Conservation (phyloP, 30 jellyfish, hydroid and myxozoan genomes). For the Turritopsis rubra region DNA sequence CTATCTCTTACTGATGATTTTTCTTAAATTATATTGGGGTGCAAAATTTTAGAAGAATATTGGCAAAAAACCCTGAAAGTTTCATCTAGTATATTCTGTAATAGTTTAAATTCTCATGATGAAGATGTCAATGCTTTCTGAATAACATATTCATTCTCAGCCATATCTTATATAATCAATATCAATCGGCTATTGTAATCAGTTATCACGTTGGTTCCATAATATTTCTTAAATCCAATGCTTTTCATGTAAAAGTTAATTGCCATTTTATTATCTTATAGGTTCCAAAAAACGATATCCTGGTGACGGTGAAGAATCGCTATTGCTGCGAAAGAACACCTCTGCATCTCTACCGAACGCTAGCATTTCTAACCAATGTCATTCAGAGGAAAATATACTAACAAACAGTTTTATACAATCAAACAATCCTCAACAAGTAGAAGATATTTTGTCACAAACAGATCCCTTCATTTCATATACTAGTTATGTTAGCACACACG, state of each 20-base stretch:
- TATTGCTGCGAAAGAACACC: not conserved
- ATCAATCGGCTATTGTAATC: not conserved
- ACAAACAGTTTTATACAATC: not conserved
- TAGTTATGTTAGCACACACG: not conserved
- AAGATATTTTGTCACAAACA: not conserved
- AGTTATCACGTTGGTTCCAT: not conserved
- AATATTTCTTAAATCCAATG: no score
- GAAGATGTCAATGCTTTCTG: no score
- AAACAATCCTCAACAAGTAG: not conserved
- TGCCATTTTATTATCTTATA: not conserved
- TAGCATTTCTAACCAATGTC: not conserved
- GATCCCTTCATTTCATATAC: not conserved
- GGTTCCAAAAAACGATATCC: slow-evolving; percentile 25
- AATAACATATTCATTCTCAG: no score
- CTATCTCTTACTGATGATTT: no score
- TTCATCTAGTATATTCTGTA: no score
- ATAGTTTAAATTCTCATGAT: no score
- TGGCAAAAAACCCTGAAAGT: no score
- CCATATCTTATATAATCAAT: no score
- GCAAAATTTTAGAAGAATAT: no score
- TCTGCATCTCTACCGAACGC: not conserved
- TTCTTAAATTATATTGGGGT: no score
- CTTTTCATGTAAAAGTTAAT: no score
- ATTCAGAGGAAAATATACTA: not conserved
- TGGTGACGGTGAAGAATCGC: slow-evolving; percentile 36